A percentile compares a stretch with the other conserved stretches of the same genome.
Evolutionary conservation across 2,888 invertebrate genomes (phyloP).

Genomic region (Lasioglossum figueresi): DNA sequence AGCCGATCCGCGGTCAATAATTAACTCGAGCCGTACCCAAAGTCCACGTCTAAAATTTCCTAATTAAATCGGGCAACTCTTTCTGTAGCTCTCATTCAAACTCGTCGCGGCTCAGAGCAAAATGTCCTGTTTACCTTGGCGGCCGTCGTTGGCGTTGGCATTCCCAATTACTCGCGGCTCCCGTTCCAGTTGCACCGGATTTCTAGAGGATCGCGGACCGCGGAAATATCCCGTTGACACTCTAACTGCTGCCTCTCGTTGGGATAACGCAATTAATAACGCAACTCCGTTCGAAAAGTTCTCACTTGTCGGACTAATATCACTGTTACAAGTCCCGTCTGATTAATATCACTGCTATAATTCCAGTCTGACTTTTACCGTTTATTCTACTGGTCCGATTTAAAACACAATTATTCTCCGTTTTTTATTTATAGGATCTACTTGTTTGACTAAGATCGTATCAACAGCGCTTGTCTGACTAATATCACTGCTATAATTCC

Average conservation of each 20-base stretch:
- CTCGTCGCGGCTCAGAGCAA: slow-evolving; percentile 15
- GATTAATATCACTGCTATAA: too few relatives aligned
- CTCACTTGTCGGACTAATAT: neutral
- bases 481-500: too few relatives aligned
- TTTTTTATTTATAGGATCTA: too few relatives aligned
- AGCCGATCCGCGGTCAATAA: slow-evolving; percentile 46
- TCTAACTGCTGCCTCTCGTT: neutral
- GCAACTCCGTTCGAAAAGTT: neutral
- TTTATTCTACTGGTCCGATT: neutral
- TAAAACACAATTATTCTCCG: too few relatives aligned
- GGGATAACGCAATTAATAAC: neutral
- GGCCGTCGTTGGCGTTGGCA: slow-evolving; percentile 11
- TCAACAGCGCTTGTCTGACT: neutral
- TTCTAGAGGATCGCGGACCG: neutral
- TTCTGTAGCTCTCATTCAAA: slow-evolving; percentile 43
- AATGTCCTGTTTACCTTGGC: slow-evolving; percentile 54
- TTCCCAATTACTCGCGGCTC: slow-evolving; percentile 36
- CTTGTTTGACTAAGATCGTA: too few relatives aligned
- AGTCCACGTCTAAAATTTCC: slow-evolving; percentile 39
- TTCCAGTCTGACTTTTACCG: neutral
- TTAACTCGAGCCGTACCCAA: slow-evolving; percentile 56
- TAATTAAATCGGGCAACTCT: slow-evolving; percentile 65
- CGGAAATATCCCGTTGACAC: neutral
- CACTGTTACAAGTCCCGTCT: too few relatives aligned
- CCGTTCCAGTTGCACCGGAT: neutral